These are phyloP conservation scores for Ginglymostoma cirratum DNA, from an alignment of 2,113 vertebrate genomes.

Conservation along the genomic window DNA sequence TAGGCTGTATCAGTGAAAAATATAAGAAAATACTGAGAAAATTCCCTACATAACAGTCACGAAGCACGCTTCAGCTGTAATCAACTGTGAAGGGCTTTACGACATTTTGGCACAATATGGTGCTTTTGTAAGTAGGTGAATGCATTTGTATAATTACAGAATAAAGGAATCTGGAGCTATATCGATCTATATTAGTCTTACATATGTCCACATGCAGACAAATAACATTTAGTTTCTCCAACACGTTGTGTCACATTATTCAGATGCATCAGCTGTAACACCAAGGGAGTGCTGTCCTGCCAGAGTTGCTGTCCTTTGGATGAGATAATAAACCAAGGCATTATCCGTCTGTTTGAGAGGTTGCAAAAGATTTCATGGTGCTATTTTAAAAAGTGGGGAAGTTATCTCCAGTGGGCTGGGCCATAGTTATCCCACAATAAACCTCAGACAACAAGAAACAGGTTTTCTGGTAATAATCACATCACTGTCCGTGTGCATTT, in stretches of 20 bases:
- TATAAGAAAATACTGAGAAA: neutral
- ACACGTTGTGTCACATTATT: neutral
- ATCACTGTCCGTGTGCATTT: no score
- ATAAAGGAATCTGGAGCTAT: neutral
- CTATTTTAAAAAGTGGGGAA: no score
- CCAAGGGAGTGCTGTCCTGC: no score
- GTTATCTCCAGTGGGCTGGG: no score
- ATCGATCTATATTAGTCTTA: neutral
- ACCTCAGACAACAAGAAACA: no score
- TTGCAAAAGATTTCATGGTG: no score
- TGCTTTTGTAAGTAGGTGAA: neutral
- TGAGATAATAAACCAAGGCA: no score
- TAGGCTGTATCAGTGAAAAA: neutral
- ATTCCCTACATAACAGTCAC: neutral
- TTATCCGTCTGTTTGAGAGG: no score
- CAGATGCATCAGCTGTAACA: no score
- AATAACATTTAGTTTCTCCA: neutral
- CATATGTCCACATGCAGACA: neutral
- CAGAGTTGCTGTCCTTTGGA: no score
- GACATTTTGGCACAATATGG: conserved; percentile 3
- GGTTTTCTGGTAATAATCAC: no score
- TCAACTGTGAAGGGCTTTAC: neutral
- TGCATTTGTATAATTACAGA: neutral
- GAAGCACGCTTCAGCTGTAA: neutral
- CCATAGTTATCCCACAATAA: no score